Evolutionary conservation across 2,888 invertebrate species (phyloP), one percentile per base, ranked within the genome.

Genomic region (Stenichneumon culpator): DNA sequence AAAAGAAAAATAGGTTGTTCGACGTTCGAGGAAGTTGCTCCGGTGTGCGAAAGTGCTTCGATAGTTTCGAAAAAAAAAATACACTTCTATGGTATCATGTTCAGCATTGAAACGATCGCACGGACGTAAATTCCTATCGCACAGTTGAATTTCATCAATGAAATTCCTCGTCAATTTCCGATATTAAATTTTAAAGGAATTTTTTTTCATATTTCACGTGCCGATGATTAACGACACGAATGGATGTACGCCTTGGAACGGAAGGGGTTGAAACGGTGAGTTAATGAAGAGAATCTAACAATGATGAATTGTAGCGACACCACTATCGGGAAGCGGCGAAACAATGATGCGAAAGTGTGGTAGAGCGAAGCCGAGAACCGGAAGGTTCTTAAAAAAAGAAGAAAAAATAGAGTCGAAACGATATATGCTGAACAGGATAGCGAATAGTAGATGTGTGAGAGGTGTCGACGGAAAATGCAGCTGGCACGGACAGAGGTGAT

Each of bases 401-500:
- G 47, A 82, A 19, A 19, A 54, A 52, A 60, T 19, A 39, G 44
- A 16, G 36, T 28, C 54, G 54, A 57, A 54, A 54, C n/a, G 72
- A 65, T 36, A n/a, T 7, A 22, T 4, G 47, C 47, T 4, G 63
- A 57, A n/a, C 63, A 16, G 57, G 52, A 65, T 60, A 25, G 47
- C 79, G 52, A 52, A 57, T 25, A 25, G 54, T 73, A 54, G 22
- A 25, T 19, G 36, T 36, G 39, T 11, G 65, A 50, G 75, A 74
- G 50, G 77, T 69, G 75, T 68, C 44, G 72, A 79, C 78, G 19
- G 39, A 70, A 85, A 79, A 83, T 81, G 50, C 72, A 83, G 60
- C 86, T 83, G 83, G 80, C 68, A 73, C 57, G 44, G 80, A 86
- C 86, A 83, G 80, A 78, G 25, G 73, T 63, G 68, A 78, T 81